Base-by-base conservation (phyloP, 2,888 invertebrate genomes). In the Phyto melanocephala region DNA sequence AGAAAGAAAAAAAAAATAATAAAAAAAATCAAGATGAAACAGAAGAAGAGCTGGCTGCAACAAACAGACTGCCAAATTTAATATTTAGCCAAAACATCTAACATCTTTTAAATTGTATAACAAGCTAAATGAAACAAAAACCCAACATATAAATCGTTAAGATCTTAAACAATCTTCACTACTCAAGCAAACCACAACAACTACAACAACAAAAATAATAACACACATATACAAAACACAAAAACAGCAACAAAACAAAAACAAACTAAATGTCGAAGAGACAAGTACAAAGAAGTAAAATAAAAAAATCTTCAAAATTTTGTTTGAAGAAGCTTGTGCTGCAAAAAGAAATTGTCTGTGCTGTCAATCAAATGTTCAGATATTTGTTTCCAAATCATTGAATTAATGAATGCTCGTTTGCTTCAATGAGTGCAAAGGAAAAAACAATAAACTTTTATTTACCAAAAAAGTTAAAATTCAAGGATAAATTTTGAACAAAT, bases 351-450 rank as follows among this genome's bases (percentile, higher is more conserved):
- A 85, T 87, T 86, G 87, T 86, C 84, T 84, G 86, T 84, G 78
- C 86, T 87, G 89, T 89, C 88, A 87, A 86, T 88, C 89, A 90
- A 88, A 90, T 88, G 89, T 88, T 87, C 88, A 89, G 89, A 89
- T 88, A 88, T 89, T 87, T 87, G 84, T 88, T 90, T 90, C 89
- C 89, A 87, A 89, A 88, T 88, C 89, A 90, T 81, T 90, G 89
- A 90, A 87, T 88, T 87, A 87, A 87, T 87, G 86, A 89, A 87
- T 86, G 86, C 86, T 85, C 85, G 83, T 82, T 83, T 78, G 79
- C 77, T 68, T 67, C 77, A 83, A 78, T 80, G 76, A 80, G 63
- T 72, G 56, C 24, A 80, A 22, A 68, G 24, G 47, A 65, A 68
- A 68, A 74, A 58, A 7, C 33, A 63, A 78, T 13, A 35, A 28